These are phyloP conservation scores for Parthenolecanium corni DNA, from an alignment of 2,888 invertebrate species.

Conservation along the genomic window DNA sequence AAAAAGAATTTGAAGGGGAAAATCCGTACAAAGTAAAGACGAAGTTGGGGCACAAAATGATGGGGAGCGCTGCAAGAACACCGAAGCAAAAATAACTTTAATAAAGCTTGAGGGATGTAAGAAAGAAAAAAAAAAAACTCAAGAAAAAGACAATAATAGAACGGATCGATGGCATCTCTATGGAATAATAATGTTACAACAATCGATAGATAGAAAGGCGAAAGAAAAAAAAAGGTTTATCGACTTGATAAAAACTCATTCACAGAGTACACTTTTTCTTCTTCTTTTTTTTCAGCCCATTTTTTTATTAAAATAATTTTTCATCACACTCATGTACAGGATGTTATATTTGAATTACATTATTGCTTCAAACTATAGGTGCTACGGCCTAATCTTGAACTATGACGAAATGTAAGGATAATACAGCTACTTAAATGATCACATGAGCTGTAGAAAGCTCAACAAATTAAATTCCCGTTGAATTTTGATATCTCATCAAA, in stretches of 20 bases:
- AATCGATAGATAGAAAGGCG: constrained; percentile 16
- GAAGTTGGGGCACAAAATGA: background rate
- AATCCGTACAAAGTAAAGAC: background rate
- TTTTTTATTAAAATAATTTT: no score
- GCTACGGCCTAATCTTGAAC: no score
- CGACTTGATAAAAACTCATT: background rate
- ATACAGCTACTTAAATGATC: no score
- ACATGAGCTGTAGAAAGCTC: no score
- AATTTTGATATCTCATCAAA: no score
- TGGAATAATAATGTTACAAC: constrained; percentile 23
- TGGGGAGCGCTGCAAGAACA: background rate
- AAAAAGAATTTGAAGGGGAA: background rate
- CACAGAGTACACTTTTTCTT: background rate
- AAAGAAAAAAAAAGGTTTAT: background rate
- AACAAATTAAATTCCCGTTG: no score
- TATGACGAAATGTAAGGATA: no score
- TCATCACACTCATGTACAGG: no score
- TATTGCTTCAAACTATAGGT: no score
- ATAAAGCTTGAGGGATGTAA: constrained; percentile 18
- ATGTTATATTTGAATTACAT: no score
- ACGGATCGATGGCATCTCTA: constrained; percentile 21
- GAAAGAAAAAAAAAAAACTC: no score
- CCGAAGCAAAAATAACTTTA: constrained; percentile 8
- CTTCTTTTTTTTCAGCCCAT: no score
- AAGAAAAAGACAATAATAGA: constrained; percentile 6